Conservation (phyloP, 2,888 invertebrate species). For the Camptogramma bilineatum region DNA sequence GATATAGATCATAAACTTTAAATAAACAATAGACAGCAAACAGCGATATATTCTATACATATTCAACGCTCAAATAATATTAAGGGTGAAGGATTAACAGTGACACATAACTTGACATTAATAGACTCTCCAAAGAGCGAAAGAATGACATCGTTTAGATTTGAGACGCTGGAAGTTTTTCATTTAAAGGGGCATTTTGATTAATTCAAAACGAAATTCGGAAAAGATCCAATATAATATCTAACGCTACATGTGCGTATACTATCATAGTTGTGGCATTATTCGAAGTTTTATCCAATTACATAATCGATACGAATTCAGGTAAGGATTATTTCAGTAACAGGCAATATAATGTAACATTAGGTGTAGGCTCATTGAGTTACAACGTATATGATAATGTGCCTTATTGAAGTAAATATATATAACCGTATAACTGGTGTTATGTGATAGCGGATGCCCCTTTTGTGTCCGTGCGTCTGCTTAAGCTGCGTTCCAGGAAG, state of each 20-base stretch:
- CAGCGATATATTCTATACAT: slow-evolving; percentile 69
- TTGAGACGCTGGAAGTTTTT: slow-evolving; percentile 13
- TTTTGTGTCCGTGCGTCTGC: slow-evolving; percentile 64
- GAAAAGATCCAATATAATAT: slow-evolving; percentile 28
- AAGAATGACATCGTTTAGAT: slow-evolving; percentile 46
- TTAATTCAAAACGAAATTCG: neutral
- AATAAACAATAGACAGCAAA: slow-evolving; percentile 54
- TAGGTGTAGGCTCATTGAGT: slow-evolving; percentile 13
- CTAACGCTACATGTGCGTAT: slow-evolving; percentile 59
- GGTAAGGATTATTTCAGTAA: slow-evolving; percentile 47
- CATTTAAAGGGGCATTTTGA: slow-evolving; percentile 26
- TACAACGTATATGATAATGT: slow-evolving; percentile 25
- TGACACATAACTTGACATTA: slow-evolving; percentile 65
- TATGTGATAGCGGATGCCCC: slow-evolving; percentile 57
- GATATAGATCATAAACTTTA: slow-evolving; percentile 69
- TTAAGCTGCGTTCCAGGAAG: slow-evolving; percentile 81
- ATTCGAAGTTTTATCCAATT: slow-evolving; percentile 51
- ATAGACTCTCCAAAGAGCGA: slow-evolving; percentile 57
- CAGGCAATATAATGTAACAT: slow-evolving; percentile 31
- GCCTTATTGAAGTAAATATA: slow-evolving; percentile 36
- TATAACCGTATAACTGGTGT: slow-evolving; percentile 50
- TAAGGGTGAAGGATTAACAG: slow-evolving; percentile 68
- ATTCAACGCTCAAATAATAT: slow-evolving; percentile 63
- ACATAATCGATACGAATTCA: slow-evolving; percentile 58
- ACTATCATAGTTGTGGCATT: slow-evolving; percentile 61